A percentile compares a stretch with the other conserved stretches of the same genome.
phyloP scores from a whole-genome alignment of 2,113 vertebrate species.

The Pachycephala philippinensis region DNA sequence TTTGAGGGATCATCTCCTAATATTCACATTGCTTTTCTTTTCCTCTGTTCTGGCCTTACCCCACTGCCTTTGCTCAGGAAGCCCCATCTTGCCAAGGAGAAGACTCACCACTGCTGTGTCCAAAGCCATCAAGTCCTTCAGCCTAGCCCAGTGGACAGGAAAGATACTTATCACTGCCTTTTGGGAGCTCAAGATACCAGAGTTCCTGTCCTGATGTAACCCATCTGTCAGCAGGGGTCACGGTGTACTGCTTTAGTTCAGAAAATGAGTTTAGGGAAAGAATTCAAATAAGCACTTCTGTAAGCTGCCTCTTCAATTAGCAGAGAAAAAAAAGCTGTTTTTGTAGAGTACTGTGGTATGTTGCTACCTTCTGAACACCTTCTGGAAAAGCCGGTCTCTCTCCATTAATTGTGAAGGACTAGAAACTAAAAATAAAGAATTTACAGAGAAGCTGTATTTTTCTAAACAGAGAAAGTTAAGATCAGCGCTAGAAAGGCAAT shows the following conservation, averaged over 20 bases:
- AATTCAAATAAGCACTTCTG: background rate
- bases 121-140: background rate
- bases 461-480: background rate
- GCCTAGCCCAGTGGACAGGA: background rate
- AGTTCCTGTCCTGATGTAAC: background rate
- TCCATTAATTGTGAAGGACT: background rate
- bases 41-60: background rate
- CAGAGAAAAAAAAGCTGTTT: background rate
- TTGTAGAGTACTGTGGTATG: background rate
- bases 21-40: background rate
- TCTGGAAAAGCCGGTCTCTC: background rate
- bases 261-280: background rate
- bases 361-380: background rate
- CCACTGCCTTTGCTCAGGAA: background rate
- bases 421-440: background rate
- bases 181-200: background rate
- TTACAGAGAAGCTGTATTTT: background rate
- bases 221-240: background rate
- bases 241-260: background rate
- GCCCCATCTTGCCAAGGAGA: background rate
- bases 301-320: background rate
- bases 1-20: background rate
- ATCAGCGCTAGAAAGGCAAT: background rate
- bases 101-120: background rate
- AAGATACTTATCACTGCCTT: background rate